A percentile compares a stretch with the other conserved stretches of the same genome.
Conservation (phyloP, 2,113 vertebrate genomes). For the Formicarius rufipectus region DNA sequence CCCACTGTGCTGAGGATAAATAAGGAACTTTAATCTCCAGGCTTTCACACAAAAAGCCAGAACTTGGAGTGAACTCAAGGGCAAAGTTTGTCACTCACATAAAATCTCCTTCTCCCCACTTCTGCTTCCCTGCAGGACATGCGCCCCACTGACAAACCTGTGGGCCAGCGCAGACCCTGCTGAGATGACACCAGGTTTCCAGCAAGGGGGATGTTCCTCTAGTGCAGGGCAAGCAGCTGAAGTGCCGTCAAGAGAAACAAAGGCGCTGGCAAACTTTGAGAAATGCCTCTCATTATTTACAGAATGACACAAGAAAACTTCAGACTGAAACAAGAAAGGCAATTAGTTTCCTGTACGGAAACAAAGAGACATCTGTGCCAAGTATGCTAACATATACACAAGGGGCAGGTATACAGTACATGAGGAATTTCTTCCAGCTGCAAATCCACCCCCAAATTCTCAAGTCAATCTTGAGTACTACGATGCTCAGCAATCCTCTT, state of each 20-base stretch:
- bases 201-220: neutral
- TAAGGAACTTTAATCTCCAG: neutral
- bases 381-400: slow-evolving; percentile 68
- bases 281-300: slow-evolving; percentile 69
- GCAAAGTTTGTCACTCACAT: neutral
- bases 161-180: neutral
- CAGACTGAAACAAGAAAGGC: slow-evolving; percentile 71
- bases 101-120: neutral
- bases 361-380: slow-evolving; percentile 79
- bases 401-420: slow-evolving; percentile 65
- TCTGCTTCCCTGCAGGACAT: neutral
- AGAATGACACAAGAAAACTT: slow-evolving; percentile 65
- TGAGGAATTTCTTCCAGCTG: slow-evolving; percentile 70
- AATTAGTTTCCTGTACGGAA: slow-evolving; percentile 73
- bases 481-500: slow-evolving; percentile 49
- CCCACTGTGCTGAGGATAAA: neutral
- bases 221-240: neutral
- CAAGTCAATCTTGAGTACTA: slow-evolving; percentile 58
- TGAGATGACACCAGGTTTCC: neutral
- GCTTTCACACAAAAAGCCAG: neutral
- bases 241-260: slow-evolving; percentile 25
- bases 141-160: neutral
- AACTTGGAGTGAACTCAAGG: neutral
- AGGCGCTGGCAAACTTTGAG: slow-evolving; percentile 62
- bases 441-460: slow-evolving; percentile 63